Conservation (phyloP, 2,113 vertebrate species). For the Microtus ochrogaster region DNA sequence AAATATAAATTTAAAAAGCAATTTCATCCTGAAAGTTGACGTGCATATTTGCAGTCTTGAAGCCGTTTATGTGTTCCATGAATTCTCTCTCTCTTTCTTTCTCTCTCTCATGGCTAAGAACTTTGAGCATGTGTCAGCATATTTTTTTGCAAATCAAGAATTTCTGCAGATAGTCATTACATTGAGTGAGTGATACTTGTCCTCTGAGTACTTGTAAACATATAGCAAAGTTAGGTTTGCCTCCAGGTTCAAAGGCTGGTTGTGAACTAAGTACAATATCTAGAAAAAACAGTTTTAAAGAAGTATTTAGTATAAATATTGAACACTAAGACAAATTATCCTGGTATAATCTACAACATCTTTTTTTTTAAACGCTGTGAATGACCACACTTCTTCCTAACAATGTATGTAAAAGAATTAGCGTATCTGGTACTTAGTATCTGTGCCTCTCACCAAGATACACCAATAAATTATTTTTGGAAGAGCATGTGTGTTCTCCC, state of each 20-base stretch:
- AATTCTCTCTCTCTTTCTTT: background rate
- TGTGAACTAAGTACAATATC: background rate
- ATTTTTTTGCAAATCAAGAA: background rate
- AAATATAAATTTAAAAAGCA: conserved; percentile 39
- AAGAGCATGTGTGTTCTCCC: background rate
- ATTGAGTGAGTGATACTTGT: background rate
- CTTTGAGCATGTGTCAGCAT: background rate
- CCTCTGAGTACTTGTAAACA: background rate
- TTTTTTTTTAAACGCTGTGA: background rate
- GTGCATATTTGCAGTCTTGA: conserved; percentile 24
- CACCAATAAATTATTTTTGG: background rate
- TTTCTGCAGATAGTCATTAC: background rate
- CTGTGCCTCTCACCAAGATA: background rate
- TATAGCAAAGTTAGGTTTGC: background rate
- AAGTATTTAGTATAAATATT: background rate
- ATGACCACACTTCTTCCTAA: background rate
- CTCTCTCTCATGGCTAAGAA: background rate
- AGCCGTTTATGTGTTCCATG: background rate
- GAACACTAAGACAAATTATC: background rate
- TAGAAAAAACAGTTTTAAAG: conserved; percentile 6
- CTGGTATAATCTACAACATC: background rate
- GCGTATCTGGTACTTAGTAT: background rate
- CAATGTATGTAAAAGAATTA: background rate
- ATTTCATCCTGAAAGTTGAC: conserved; percentile 9
- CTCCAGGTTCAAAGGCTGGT: background rate